phyloP scores from a whole-genome alignment of 2,888 invertebrate genomes.

The Gymnocheta viridis region DNA sequence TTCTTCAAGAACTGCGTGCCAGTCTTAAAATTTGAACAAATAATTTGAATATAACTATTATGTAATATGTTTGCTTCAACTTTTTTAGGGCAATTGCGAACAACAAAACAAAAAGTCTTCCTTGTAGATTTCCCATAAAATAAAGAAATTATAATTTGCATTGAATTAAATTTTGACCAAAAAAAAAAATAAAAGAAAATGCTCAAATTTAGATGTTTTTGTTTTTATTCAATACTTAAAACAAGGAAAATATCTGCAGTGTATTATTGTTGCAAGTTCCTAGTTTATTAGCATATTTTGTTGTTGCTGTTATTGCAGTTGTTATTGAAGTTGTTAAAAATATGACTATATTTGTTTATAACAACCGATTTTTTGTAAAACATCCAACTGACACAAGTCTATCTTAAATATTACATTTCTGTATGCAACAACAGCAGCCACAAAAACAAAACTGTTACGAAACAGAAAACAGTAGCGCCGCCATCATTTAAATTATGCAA shows the following conservation, averaged over 20 bases:
- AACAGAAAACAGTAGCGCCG: conserved; percentile 67
- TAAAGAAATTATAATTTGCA: conserved; percentile 24
- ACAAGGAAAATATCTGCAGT: conserved; percentile 14
- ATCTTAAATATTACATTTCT: conserved; percentile 7
- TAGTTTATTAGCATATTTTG: conserved; percentile 51
- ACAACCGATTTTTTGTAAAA: conserved; percentile 36
- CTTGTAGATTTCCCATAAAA: conserved; percentile 10
- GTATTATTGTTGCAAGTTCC: conserved; percentile 31
- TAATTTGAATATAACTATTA: too few relatives aligned
- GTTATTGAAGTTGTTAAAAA: not conserved
- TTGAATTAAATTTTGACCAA: conserved; percentile 36
- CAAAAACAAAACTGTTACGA: conserved; percentile 55
- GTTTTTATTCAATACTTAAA: conserved; percentile 29
- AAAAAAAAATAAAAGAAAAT: too few relatives aligned
- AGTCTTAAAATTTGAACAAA: too few relatives aligned
- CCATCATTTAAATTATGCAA: conserved; percentile 68
- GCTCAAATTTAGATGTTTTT: conserved; percentile 15
- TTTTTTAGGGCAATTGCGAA: not conserved
- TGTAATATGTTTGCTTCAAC: not conserved
- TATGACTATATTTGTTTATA: conserved; percentile 55
- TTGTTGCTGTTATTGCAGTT: conserved; percentile 7
- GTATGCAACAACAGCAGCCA: not conserved
- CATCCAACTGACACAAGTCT: conserved; percentile 50
- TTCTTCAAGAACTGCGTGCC: too few relatives aligned
- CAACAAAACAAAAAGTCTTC: conserved; percentile 10